Evolutionary conservation across 2,113 vertebrate species (phyloP).

Genomic region (Chelonoidis abingdonii): DNA sequence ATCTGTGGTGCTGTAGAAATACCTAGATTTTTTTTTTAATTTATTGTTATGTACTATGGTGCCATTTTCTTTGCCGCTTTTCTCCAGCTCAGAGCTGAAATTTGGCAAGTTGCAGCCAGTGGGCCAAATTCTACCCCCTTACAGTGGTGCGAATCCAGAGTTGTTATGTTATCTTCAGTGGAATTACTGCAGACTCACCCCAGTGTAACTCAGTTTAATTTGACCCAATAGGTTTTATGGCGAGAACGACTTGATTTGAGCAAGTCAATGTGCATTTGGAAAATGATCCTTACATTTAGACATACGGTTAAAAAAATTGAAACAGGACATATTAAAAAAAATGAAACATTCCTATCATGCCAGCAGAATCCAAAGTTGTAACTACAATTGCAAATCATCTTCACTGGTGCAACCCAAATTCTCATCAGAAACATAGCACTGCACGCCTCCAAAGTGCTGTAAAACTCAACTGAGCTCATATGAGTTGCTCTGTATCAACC

Average conservation of each 20-base stretch:
- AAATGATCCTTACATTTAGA: not conserved
- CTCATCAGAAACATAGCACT: not conserved
- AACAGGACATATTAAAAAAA: not conserved
- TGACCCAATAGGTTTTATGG: not conserved
- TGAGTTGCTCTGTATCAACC: not conserved
- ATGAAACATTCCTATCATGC: not conserved
- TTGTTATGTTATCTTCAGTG: not conserved
- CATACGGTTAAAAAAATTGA: not conserved
- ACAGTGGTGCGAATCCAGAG: not conserved
- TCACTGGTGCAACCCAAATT: accelerated
- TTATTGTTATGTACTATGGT: not conserved
- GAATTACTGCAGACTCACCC: not conserved
- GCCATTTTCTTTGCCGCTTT: not conserved
- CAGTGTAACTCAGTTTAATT: not conserved
- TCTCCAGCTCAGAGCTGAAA: not conserved
- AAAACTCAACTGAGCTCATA: not conserved
- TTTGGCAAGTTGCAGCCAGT: not conserved
- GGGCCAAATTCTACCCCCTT: not conserved
- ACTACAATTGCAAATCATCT: not conserved
- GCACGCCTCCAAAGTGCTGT: not conserved
- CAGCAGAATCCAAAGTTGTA: not conserved
- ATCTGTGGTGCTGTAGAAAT: not conserved
- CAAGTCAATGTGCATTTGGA: not conserved
- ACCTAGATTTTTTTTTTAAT: no score
- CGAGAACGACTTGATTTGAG: not conserved